Conservation (phyloP, 2,113 vertebrate species). For the Cyphomyrus discorhynchus region DNA sequence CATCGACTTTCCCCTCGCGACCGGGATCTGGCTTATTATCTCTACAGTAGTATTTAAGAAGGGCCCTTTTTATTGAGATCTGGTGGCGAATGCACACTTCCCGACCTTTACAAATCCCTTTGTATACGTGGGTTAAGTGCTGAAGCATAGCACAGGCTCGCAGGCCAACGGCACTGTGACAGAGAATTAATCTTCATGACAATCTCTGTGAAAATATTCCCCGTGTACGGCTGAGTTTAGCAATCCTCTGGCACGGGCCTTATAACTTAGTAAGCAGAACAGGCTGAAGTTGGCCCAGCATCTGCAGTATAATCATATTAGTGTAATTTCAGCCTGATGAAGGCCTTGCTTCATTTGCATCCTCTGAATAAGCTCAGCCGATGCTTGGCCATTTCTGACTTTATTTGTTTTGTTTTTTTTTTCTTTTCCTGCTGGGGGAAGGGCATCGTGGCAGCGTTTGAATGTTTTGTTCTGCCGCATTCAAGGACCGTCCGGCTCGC, state of each 20-base stretch:
- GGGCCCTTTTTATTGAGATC: constrained; percentile 48
- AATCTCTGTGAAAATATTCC: constrained; percentile 23
- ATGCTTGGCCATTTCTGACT: background rate
- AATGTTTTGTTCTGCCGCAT: background rate
- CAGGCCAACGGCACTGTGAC: constrained; percentile 46
- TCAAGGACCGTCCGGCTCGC: background rate
- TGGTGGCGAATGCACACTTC: constrained; percentile 43
- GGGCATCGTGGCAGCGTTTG: background rate
- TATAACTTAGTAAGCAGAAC: constrained; percentile 14
- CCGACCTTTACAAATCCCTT: constrained; percentile 54
- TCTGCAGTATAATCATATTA: background rate
- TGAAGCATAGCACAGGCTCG: constrained; percentile 43
- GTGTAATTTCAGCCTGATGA: background rate
- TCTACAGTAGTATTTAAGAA: constrained; percentile 23
- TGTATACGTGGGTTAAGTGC: constrained; percentile 53
- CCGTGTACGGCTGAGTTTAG: constrained; percentile 18
- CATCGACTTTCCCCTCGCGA: background rate
- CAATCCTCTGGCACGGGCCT: constrained; percentile 17
- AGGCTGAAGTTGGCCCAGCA: background rate
- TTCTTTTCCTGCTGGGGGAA: background rate
- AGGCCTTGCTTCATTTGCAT: background rate
- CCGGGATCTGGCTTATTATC: background rate
- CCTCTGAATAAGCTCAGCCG: background rate
- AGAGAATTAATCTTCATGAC: constrained; percentile 45
- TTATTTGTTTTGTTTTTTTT: background rate